Conservation (phyloP, 2,797 vertebrate species). For the Pampus argenteus region DNA sequence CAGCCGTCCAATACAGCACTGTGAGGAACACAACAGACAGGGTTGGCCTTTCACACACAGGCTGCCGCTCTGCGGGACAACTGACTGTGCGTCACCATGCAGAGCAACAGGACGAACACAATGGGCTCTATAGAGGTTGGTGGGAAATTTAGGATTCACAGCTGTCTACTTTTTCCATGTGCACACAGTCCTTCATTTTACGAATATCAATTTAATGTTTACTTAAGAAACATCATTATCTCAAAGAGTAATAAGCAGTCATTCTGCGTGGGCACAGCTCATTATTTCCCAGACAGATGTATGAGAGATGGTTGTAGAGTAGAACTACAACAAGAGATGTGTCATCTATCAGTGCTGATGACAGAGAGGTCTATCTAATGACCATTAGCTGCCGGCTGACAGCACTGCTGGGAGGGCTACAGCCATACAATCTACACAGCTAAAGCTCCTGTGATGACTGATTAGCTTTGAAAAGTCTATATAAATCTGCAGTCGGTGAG, state of each 20-base stretch:
- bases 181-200: constrained; percentile 48
- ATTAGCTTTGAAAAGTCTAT: constrained; percentile 81
- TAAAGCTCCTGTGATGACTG: constrained; percentile 80
- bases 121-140: constrained; percentile 43
- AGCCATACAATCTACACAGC: constrained; percentile 76
- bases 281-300: constrained; percentile 80
- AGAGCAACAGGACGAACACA: constrained; percentile 69
- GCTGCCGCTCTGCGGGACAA: constrained; percentile 71
- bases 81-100: constrained; percentile 65
- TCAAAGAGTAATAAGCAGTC: constrained; percentile 79
- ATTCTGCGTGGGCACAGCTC: constrained; percentile 75
- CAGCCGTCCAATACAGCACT: constrained; percentile 90
- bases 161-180: constrained; percentile 29
- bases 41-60: constrained; percentile 84
- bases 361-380: constrained; percentile 85
- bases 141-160: constrained; percentile 20
- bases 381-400: constrained; percentile 84
- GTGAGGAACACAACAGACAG: constrained; percentile 87
- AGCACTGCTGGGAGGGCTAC: constrained; percentile 82
- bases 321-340: constrained; percentile 80
- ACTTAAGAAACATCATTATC: constrained; percentile 78
- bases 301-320: constrained; percentile 77
- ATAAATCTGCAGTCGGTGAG: constrained; percentile 79
- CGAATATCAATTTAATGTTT: constrained; percentile 77
- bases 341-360: constrained; percentile 82